phyloP scores from a whole-genome alignment of 2,888 invertebrate species.

The Ennomos erosarius region DNA sequence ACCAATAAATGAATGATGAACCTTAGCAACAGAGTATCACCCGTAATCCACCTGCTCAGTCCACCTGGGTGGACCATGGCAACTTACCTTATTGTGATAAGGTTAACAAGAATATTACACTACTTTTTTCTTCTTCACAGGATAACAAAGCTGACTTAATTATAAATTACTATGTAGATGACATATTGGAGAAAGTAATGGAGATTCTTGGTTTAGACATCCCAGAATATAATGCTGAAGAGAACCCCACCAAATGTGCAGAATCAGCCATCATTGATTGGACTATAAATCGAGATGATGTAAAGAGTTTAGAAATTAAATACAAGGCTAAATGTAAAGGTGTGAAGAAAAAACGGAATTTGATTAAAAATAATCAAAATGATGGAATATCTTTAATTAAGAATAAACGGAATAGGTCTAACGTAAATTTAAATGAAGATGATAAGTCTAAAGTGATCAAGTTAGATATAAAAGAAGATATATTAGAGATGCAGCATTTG shows the following conservation, averaged over 20 bases:
- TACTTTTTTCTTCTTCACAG: constrained; percentile 83
- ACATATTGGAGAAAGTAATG: constrained; percentile 90
- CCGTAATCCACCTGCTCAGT: too few relatives aligned
- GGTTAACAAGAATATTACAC: too few relatives aligned
- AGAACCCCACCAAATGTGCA: constrained; percentile 88
- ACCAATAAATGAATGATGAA: too few relatives aligned
- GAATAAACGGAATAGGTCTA: constrained; percentile 23
- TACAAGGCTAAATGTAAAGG: constrained; percentile 81
- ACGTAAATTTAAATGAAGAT: constrained; percentile 38
- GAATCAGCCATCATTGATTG: constrained; percentile 86
- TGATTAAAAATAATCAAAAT: constrained; percentile 67
- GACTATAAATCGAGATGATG: constrained; percentile 87
- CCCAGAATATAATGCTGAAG: constrained; percentile 87
- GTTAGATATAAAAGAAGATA: constrained; percentile 58
- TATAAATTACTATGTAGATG: constrained; percentile 95
- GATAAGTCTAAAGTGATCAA: constrained; percentile 67
- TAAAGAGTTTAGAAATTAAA: constrained; percentile 86
- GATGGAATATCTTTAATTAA: constrained; percentile 4
- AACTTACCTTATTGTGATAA: too few relatives aligned
- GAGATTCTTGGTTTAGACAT: constrained; percentile 90
- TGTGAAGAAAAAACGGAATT: constrained; percentile 72
- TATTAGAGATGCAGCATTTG: constrained; percentile 7
- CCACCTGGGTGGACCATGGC: too few relatives aligned
- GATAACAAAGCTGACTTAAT: constrained; percentile 96
- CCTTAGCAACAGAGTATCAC: too few relatives aligned